Base-by-base conservation (phyloP, 2,797 vertebrate species). In the Cryptoblepharus egeriae region DNA sequence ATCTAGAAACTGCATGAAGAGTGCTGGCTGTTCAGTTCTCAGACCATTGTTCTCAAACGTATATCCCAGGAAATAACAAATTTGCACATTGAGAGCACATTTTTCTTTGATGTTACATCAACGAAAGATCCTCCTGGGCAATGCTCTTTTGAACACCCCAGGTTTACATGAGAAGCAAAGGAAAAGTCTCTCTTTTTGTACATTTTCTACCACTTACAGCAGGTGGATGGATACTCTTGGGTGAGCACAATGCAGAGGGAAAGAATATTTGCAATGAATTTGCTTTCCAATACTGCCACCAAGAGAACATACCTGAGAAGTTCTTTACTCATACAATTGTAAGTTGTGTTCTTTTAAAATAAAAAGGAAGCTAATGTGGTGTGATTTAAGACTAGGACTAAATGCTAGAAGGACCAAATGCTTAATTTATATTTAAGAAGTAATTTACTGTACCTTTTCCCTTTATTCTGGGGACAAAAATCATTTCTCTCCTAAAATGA, bases 241-340 rank as follows among this genome's bases (percentile, higher is more conserved):
- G 42, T 35, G 42, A 30, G 30, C 18, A 65, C n/a, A 20, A 42
- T 35, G 35, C 1, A 60, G 2, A 52, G 68, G 15, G 2, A 70
- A 20, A 65, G 65, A 10, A 10, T 0, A 26, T 79, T 69, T 3
- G 1, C 32, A 16, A 61, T 57, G 67, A 16, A 87, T 77, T 30
- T 88, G 80, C 80, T 92, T 77, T 88, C 92, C 89, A 91, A 82
- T 90, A 89, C 89, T 90, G 91, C 88, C 91, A 85, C 85, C 77
- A 82, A 92, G 84, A 91, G 93, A 90, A 75, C 83, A 77, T 35
- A 39, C 22, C 61, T 1, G 26, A 77, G 83, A 93, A 90, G 86
- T 81, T 86, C 45, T 85, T 71, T 22, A 5, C 0, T 1, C 2
- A 60, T 74, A 52, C 8, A 78, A 58, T 26, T 42, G 30, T 60